Evolutionary conservation across 2,888 invertebrate species (phyloP).

Genomic region (Apotomis capreana): DNA sequence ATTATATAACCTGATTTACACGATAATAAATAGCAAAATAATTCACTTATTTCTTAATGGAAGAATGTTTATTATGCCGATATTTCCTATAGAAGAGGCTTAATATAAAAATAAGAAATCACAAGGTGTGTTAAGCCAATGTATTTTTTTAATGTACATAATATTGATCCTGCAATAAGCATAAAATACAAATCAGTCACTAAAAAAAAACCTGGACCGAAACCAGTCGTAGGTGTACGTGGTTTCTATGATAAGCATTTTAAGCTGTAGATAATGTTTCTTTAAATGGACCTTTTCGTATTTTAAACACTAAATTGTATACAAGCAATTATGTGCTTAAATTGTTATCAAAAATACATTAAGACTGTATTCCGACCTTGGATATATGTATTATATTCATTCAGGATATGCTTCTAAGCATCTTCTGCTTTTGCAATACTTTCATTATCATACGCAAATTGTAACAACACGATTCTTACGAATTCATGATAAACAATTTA

Average conservation of each 20-base stretch:
- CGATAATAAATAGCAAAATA: too few species aligned
- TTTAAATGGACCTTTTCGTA: conserved; percentile 1
- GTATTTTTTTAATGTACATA: too few species aligned
- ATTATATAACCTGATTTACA: too few species aligned
- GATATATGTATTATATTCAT: too few species aligned
- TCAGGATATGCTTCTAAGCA: too few species aligned
- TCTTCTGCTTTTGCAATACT: background rate
- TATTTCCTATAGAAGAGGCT: too few species aligned
- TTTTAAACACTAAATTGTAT: conserved; percentile 22
- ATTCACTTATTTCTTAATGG: too few species aligned
- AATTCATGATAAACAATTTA: conserved; percentile 20
- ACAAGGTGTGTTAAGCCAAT: too few species aligned
- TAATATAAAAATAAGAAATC: too few species aligned
- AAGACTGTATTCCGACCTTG: conserved; percentile 4
- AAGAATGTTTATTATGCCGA: too few species aligned
- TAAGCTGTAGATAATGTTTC: conserved; percentile 15
- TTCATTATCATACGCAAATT: conserved; percentile 22
- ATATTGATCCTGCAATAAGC: too few species aligned
- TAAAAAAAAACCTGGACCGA: background rate
- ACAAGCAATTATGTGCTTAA: conserved; percentile 24
- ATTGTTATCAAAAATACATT: conserved; percentile 31
- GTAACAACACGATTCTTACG: conserved; percentile 19
- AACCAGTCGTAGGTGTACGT: background rate
- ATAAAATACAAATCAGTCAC: background rate
- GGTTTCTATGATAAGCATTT: background rate